These are phyloP conservation scores for Dasyprocta punctata DNA, from an alignment of 2,113 vertebrate genomes.

Conservation along the genomic window DNA sequence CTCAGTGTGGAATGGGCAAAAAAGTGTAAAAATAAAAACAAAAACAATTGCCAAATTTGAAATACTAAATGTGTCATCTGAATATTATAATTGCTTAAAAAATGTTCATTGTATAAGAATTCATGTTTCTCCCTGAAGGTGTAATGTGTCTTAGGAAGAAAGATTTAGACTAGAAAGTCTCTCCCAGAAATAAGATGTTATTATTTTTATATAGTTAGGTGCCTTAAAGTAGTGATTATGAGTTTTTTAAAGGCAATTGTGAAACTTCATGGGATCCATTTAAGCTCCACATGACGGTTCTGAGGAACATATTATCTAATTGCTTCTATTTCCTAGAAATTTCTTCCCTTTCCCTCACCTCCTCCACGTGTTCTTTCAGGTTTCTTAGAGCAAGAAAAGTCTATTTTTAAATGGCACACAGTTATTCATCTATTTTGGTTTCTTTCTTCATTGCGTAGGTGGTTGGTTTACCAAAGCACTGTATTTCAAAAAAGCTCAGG, in stretches of 20 bases:
- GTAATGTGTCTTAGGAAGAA: not conserved
- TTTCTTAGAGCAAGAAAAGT: conserved; percentile 9
- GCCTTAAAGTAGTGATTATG: conserved; percentile 25
- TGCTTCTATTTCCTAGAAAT: conserved; percentile 1
- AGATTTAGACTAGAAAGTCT: conserved; percentile 15
- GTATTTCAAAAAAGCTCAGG: conserved; percentile 7
- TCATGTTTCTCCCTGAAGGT: conserved; percentile 30
- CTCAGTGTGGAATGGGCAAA: not conserved
- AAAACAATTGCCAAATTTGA: conserved; percentile 12
- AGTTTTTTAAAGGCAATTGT: conserved; percentile 34
- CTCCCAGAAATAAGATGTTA: conserved; percentile 1
- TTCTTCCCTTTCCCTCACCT: not conserved
- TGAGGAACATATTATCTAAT: not conserved
- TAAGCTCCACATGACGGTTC: not conserved
- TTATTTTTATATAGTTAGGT: conserved; percentile 37
- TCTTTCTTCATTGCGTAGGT: not conserved
- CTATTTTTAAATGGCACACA: conserved; percentile 40
- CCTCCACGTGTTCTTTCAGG: not conserved
- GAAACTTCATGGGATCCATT: conserved; percentile 2
- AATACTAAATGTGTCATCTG: conserved; percentile 11
- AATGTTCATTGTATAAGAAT: not conserved
- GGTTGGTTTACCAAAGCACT: not conserved
- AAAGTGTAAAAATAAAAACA: conserved; percentile 18
- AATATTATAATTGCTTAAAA: not conserved
- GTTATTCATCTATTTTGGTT: conserved; percentile 37